Percentiles rank a stretch among this genome's conserved stretches.
Conservation (phyloP, 2,797 vertebrate species). For the Halcyon smyrnensis region DNA sequence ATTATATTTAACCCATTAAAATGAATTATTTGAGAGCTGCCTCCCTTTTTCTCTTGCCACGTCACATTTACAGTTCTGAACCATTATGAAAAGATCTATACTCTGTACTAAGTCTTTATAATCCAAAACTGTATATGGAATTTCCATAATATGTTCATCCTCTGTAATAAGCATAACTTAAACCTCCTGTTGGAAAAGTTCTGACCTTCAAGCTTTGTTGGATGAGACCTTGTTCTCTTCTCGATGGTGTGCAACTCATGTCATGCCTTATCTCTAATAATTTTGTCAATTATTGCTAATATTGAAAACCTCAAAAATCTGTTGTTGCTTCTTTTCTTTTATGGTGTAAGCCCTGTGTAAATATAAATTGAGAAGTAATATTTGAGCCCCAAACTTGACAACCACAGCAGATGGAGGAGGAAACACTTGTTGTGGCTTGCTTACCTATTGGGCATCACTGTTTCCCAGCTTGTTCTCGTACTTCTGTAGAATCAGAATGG, state of each 20-base stretch:
- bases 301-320: background rate
- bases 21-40: background rate
- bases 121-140: background rate
- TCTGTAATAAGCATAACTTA: background rate
- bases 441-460: background rate
- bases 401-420: background rate
- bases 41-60: background rate
- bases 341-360: background rate
- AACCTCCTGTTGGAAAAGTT: background rate
- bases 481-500: background rate
- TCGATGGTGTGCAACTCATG: background rate
- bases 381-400: background rate
- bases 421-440: background rate
- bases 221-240: background rate
- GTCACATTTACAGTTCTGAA: background rate
- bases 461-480: background rate
- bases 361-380: background rate
- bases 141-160: background rate
- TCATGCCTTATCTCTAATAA: background rate
- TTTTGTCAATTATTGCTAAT: background rate
- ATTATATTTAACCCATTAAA: background rate
- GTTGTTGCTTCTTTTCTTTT: background rate
- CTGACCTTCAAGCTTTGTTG: background rate
- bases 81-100: background rate
- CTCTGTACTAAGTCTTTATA: background rate